phyloP scores from a whole-genome alignment of 2,797 vertebrate genomes.

The Prunella strophiata region DNA sequence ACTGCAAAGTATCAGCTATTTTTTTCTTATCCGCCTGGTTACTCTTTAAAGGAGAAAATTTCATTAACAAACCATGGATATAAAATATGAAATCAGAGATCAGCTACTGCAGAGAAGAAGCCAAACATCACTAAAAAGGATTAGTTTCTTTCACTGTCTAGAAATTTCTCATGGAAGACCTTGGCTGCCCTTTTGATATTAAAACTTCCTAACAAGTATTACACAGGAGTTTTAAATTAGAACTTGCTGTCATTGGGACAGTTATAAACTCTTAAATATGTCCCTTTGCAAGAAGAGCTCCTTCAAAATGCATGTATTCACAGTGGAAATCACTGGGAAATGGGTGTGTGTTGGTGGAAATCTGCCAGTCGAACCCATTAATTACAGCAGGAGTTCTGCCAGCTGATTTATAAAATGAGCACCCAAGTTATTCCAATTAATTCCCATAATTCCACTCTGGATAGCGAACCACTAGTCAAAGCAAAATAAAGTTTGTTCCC shows the following conservation, averaged over 20 bases:
- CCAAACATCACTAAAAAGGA: conserved; percentile 79
- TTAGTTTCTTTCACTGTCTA: conserved; percentile 80
- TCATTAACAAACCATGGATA: conserved; percentile 75
- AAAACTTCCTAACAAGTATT: conserved; percentile 83
- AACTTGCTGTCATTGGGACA: conserved; percentile 79
- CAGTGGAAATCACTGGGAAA: conserved; percentile 62
- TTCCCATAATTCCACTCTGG: conserved; percentile 51
- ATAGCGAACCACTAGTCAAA: conserved; percentile 36
- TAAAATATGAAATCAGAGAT: conserved; percentile 80
- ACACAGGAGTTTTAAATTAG: conserved; percentile 82
- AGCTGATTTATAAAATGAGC: conserved; percentile 67
- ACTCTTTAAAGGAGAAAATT: conserved; percentile 73
- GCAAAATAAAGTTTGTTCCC: conserved; percentile 59
- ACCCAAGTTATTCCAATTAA: conserved; percentile 66
- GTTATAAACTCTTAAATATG: conserved; percentile 81
- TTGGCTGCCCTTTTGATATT: conserved; percentile 83
- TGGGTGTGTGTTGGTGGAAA: conserved; percentile 24
- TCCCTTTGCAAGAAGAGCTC: conserved; percentile 70
- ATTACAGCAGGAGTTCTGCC: conserved; percentile 41
- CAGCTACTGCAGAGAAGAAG: conserved; percentile 67
- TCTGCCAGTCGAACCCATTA: conserved; percentile 44
- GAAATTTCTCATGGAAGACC: conserved; percentile 82
- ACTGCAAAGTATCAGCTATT: conserved; percentile 54
- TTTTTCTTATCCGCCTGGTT: conserved; percentile 55
- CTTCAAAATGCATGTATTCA: conserved; percentile 55